Evolutionary conservation across 2,888 invertebrate species (phyloP), one percentile per base, ranked within the genome.

Genomic region (Portevinia maculata): DNA sequence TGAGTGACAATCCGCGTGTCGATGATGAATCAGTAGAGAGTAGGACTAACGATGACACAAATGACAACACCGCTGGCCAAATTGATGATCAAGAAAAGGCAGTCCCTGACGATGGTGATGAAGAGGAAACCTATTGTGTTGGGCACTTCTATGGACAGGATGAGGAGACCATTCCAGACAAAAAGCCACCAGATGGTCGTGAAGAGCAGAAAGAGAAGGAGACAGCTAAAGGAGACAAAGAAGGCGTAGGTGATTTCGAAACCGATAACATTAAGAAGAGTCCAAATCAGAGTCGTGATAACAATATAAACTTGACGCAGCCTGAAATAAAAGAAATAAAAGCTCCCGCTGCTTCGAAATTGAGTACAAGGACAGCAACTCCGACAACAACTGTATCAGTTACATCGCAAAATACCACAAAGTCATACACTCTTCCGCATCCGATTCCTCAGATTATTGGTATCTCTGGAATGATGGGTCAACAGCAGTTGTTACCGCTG

Each of bases 51-150:
- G 84, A 85, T 19, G 57, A 64, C 44, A 79, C 57, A n/a, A 41
- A 6, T n/a, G 39, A 32, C 21, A 57, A 50, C 11, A 15, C 19
- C 39, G 7, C 19, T 0, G 15, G 24, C 9, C 50, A 52, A 3
- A 17, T 34, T 1, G 57, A 28, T 0, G 39, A 60, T 24, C 48
- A 46, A 9, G 52, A 39, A 15, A 37, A 65, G 21, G 6, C 50
- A 24, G 67, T 30, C 13, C 85, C 76, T 9, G 85, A 83, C 30
- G 57, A 59, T 9, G 85, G 86, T 17, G 86, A 84, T 0, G 84
- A 84, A 6, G 85, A 86, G 44, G 85, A 85, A 34, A 85, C 76
- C 1, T 84, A 85, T 64, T 84, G 85, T 21, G 84, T 79, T 17
- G 81, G 81, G 0, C 65, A 78, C 17, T 84, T 84, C n/a, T 85